Percentiles rank a stretch among this genome's conserved stretches.
Conservation (phyloP, 1,140 invertebrate genomes). For the Aplysia californica region DNA sequence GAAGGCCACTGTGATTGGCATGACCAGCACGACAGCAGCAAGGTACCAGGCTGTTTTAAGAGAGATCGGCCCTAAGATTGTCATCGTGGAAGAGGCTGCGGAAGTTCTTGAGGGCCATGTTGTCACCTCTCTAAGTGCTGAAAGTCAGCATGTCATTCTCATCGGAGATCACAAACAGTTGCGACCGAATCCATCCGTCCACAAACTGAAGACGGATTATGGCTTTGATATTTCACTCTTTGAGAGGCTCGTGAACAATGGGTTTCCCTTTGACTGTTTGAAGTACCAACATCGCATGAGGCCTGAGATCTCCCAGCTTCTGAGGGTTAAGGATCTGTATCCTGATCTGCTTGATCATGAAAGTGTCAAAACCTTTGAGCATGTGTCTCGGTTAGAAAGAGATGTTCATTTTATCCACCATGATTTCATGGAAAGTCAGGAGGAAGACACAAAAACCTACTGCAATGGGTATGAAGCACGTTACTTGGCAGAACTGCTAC, state of each 20-base stretch:
- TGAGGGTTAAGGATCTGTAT: slow-evolving; percentile 58
- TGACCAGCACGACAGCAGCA: slow-evolving; percentile 66
- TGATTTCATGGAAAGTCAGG: slow-evolving; percentile 43
- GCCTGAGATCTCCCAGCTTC: slow-evolving; percentile 64
- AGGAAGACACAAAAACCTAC: slow-evolving; percentile 58
- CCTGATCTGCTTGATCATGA: slow-evolving; percentile 57
- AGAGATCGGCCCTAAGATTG: slow-evolving; percentile 52
- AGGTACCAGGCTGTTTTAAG: slow-evolving; percentile 48
- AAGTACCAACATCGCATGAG: slow-evolving; percentile 68
- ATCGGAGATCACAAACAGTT: slow-evolving; percentile 68
- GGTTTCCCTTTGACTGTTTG: slow-evolving; percentile 59
- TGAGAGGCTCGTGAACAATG: slow-evolving; percentile 65
- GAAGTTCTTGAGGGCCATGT: slow-evolving; percentile 53
- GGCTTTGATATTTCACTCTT: slow-evolving; percentile 67
- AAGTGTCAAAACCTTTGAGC: slow-evolving; percentile 53
- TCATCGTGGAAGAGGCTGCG: slow-evolving; percentile 69
- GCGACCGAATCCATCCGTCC: slow-evolving; percentile 65
- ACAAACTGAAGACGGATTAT: slow-evolving; percentile 60
- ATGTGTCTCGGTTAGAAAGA: slow-evolving; percentile 59
- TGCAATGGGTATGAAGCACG: slow-evolving; percentile 60
- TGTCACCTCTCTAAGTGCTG: slow-evolving; percentile 70
- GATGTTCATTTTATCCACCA: slow-evolving; percentile 68
- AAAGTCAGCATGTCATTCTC: slow-evolving; percentile 78
- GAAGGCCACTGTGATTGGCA: slow-evolving; percentile 60
- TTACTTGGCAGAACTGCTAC: slow-evolving; percentile 50